These are phyloP conservation scores for Drosophila sproati DNA, from an alignment of 1,140 invertebrate genomes.

Conservation along the genomic window DNA sequence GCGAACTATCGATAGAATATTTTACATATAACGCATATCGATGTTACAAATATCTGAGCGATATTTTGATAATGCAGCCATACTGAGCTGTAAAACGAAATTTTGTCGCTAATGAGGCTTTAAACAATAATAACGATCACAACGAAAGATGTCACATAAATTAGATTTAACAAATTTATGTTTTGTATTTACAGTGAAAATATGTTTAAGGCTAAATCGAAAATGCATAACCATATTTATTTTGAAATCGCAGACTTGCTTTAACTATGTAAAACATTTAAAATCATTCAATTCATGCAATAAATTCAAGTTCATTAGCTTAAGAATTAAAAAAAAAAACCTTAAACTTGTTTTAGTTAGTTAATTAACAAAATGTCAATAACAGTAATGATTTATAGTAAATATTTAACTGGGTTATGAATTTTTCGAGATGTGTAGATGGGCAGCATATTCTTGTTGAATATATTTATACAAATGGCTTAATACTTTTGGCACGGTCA, in stretches of 20 bases:
- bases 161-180: too few relatives aligned
- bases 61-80: background rate
- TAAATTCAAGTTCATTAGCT: background rate
- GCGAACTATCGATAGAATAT: background rate
- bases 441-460: background rate
- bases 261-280: conserved; percentile 23
- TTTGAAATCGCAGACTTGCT: conserved; percentile 29
- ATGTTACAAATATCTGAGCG: background rate
- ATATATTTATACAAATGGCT: background rate
- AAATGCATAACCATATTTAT: conserved; percentile 33
- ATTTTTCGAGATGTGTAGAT: conserved; percentile 3
- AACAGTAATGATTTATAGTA: conserved; percentile 13
- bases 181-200: background rate
- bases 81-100: too few relatives aligned
- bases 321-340: background rate
- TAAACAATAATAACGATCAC: too few relatives aligned
- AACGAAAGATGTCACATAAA: too few relatives aligned
- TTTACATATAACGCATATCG: background rate
- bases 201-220: background rate
- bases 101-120: too few relatives aligned
- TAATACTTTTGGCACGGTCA: background rate
- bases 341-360: conserved; percentile 4
- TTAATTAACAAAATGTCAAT: conserved; percentile 6
- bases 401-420: background rate
- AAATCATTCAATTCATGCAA: conserved; percentile 9